Base-by-base conservation (phyloP, 2,888 invertebrate genomes). In the Scaptomyza tumidula region DNA sequence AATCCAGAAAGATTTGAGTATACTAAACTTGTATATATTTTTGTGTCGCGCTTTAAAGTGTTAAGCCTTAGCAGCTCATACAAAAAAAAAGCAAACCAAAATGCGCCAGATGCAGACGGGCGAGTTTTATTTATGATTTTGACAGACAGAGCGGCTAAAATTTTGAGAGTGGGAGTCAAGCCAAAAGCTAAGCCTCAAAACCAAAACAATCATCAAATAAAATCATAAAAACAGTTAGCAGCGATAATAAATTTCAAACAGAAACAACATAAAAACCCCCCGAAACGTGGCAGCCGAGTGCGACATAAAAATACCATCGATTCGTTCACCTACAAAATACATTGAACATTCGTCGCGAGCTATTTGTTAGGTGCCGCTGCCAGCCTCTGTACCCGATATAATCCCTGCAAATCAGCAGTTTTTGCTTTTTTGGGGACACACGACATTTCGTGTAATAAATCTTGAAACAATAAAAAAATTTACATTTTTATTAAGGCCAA, bases 161-260 rank as follows among this genome's bases (percentile, higher is more conserved):
- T 2, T 6, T 2, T 14, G n/a, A 14, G 39, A 14, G 48, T 37
- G 45, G 59, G 60, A 48, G 27, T 37, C 27, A 29, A 52, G 56
- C 52, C 49, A 50, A 50, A 54, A 45, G 62, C 58, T 68, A 67
- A 70, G 72, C 57, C 53, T 57, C 60, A 68, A 80, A 87, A 85
- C 86, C 78, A 72, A 88, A 87, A 87, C 74, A 85, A 88, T 88
- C 78, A 88, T 85, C 84, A 82, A 86, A 88, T 86, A 78, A 74
- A 85, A 80, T 78, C 88, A 88, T 85, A 85, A 85, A 85, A 85
- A 86, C 84, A 88, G 84, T 86, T 85, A 87, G 88, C 75, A 69
- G 58, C 75, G 80, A 86, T 82, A 74, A 85, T 85, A 85, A 86
- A 88, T 88, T 88, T 72, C 64, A 67, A 78, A 81, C 77, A 87